Evolutionary conservation across 2,113 vertebrate genomes (phyloP).

Genomic region (Paramisgurnus dabryanus): DNA sequence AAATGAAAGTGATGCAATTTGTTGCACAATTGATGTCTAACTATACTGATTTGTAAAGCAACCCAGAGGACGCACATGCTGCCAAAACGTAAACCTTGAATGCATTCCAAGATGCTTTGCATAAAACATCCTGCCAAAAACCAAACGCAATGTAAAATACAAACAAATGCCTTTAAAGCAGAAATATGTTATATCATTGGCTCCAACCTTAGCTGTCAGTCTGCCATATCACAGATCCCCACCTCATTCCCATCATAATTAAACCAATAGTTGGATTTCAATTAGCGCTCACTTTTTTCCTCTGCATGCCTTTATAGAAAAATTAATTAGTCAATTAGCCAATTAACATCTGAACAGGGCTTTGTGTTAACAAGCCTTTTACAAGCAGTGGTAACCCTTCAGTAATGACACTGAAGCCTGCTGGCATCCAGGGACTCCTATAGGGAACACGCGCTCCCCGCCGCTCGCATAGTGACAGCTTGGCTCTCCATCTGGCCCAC

Average conservation of each 20-base stretch:
- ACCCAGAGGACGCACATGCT: background rate
- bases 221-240: conserved; percentile 17
- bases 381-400: conserved; percentile 80
- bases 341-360: conserved; percentile 84
- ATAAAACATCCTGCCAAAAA: background rate
- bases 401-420: conserved; percentile 75
- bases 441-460: conserved; percentile 43
- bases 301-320: conserved; percentile 76
- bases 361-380: conserved; percentile 85
- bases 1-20: background rate
- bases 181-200: conserved; percentile 48
- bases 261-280: conserved; percentile 84
- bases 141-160: background rate
- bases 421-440: conserved; percentile 73
- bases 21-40: background rate
- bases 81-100: background rate
- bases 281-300: conserved; percentile 73
- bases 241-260: conserved; percentile 73
- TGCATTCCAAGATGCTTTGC: background rate
- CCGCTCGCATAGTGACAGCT: conserved; percentile 48
- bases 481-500: conserved; percentile 53
- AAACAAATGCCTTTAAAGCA: background rate
- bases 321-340: conserved; percentile 86
- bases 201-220: conserved; percentile 56
- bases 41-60: background rate